Base-by-base conservation (phyloP, 2,888 invertebrate species). In the Thelaira solivaga region DNA sequence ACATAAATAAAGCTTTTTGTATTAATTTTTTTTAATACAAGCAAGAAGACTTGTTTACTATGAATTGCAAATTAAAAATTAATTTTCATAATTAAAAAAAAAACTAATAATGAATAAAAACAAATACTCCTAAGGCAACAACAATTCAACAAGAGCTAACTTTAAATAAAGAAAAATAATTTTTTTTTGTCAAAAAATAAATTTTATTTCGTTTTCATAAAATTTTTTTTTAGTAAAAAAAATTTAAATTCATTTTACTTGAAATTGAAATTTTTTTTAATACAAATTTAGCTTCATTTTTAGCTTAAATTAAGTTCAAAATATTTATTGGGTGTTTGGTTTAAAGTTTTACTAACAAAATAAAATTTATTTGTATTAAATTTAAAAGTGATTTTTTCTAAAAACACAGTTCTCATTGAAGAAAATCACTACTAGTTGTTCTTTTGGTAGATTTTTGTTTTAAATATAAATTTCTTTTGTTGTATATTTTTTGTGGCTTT, bases 101-200 rank as follows among this genome's bases (percentile, higher is more conserved):
- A 61, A 51, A n/a, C n/a, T 39, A 34, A 61, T 53, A 29, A 29
- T 18, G 29, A 64, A 64, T n/a, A 53, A 59, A 26, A 8, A 53
- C 24, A 47, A 62, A 77, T 49, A 57, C 80, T 72, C 51, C 77
- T 22, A 68, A 75, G 67, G 79, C 84, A 84, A 84, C 85, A 84
- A 84, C 84, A 81, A 76, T 47, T 39, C 64, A 74, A 83, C 85
- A 84, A 85, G 85, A 85, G 82, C 85, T 85, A 85, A 84, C 84
- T 82, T 62, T n/a, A 34, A 16, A 0, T 39, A 13, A 16, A n/a
- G n/a, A n/a, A n/a, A n/a, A n/a, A n/a, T n/a, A n/a, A n/a, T n/a
- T n/a, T n/a, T n/a, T n/a, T n/a, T n/a, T n/a, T n/a, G n/a, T n/a
- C n/a, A n/a, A n/a, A n/a, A n/a, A 13, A 59, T 64, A 49, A 61